Conservation (phyloP, 2,113 vertebrate species). For the Pelodiscus sinensis region DNA sequence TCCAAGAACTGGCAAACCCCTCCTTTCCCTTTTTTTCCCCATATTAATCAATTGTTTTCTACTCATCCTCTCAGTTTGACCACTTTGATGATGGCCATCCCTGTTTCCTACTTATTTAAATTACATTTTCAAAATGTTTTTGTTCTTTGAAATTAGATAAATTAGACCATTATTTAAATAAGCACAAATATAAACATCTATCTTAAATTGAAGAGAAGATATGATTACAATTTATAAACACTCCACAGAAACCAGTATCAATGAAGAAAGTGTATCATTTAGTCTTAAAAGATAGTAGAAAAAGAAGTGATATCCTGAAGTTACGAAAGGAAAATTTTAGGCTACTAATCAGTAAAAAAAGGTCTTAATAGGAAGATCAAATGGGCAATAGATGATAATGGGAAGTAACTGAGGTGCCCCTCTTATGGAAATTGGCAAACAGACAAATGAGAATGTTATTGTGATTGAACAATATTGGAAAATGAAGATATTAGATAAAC, state of each 20-base stretch:
- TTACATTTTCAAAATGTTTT: background rate
- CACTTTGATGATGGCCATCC: background rate
- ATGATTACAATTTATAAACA: background rate
- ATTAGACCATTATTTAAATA: background rate
- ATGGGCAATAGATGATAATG: background rate
- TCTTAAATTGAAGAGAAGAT: background rate
- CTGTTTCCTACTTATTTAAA: background rate
- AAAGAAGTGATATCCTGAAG: background rate
- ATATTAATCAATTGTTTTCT: background rate
- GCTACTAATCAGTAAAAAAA: background rate
- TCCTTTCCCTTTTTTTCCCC: background rate
- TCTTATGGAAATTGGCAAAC: background rate
- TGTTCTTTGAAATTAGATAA: background rate
- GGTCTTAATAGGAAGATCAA: background rate
- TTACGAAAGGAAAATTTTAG: background rate
- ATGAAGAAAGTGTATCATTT: background rate
- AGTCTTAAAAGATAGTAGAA: background rate
- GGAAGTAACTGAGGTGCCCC: background rate
- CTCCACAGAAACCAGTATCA: background rate
- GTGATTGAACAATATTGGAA: background rate
- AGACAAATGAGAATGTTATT: background rate
- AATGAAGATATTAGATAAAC: background rate
- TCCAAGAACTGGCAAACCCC: background rate
- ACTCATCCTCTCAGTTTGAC: background rate
- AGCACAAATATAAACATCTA: background rate